phyloP scores from a whole-genome alignment of 2,797 vertebrate species.

The Buceros bicornis region DNA sequence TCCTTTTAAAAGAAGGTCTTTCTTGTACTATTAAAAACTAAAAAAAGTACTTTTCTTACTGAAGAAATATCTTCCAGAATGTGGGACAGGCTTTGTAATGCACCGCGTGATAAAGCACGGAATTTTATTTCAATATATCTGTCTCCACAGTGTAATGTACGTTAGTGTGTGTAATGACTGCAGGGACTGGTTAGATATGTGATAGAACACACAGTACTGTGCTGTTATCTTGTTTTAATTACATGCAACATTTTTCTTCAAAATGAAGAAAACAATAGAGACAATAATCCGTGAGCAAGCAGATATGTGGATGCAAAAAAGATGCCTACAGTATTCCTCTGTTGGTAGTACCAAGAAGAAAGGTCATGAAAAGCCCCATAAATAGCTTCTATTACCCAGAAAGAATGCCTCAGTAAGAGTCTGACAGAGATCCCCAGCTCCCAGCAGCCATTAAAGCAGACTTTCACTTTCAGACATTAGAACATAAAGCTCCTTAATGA shows the following conservation, averaged over 20 bases:
- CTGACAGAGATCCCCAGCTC: constrained; percentile 67
- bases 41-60: background rate
- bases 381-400: constrained; percentile 70
- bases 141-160: constrained; percentile 53
- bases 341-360: constrained; percentile 65
- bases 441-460: constrained; percentile 68
- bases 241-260: constrained; percentile 63
- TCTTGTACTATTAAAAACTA: background rate
- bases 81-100: background rate
- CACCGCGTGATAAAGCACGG: background rate
- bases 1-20: background rate
- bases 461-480: constrained; percentile 70
- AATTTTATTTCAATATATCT: background rate
- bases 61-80: background rate
- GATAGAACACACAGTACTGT: constrained; percentile 37
- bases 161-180: constrained; percentile 55
- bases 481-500: constrained; percentile 72
- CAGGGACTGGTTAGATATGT: constrained; percentile 44
- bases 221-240: constrained; percentile 65
- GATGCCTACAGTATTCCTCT: constrained; percentile 61
- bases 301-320: constrained; percentile 64
- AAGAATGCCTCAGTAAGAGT: constrained; percentile 66
- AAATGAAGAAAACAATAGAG: constrained; percentile 66
- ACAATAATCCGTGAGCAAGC: constrained; percentile 69
- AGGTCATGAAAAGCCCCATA: constrained; percentile 74